Evolutionary conservation across 92 coral and sea anemone genomes (phyloP), one percentile per base, ranked within the genome.

Genomic region (Zoanthus sociatus): DNA sequence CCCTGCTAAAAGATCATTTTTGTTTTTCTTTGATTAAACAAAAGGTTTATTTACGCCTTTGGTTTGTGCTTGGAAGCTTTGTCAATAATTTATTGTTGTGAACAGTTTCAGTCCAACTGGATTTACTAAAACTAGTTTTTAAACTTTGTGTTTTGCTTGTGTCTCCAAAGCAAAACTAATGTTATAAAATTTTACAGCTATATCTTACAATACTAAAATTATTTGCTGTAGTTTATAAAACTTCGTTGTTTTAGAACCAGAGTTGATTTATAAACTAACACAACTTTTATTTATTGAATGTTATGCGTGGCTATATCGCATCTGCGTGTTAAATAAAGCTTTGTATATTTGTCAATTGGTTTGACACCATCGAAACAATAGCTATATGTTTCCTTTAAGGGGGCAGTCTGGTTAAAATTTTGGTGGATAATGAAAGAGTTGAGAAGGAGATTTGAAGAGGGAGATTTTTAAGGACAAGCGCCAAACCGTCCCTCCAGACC

Each of bases 51-150:
- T 64, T 63, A 21, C 26, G 45, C 10, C 85, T 11, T 13, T 61
- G 20, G 75, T 66, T 21, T 81, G 85, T 64, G 85, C 74, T 17
- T 81, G n/a, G 33, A n/a, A 18, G 54, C 30, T 64, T 26, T 17
- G 73, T 81, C 58, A 81, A 81, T 81, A 81, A 81, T 81, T 81
- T 44, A 81, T 81, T 30, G 73, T 42, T 66, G 45, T 81, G 26
- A 17, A 81, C 42, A 21, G 30, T 46, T 8, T n/a, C 32, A 66
- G 73, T n/a, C 42, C 3, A 15, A 20, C 6, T 79, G 21, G 42
- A 26, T 10, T 14, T 53, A 53, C 10, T 10, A 31, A 26, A n/a
- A 31, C 7, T 26, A 75, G 42, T 37, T 37, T 75, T 75, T 75
- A 20, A 17, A n/a, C 10, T 20, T 8, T 63, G 42, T 46, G 78